Evolutionary conservation across 1,140 invertebrate species (phyloP), one percentile per base, ranked within the genome.

Genomic region (Liolophura sinensis): DNA sequence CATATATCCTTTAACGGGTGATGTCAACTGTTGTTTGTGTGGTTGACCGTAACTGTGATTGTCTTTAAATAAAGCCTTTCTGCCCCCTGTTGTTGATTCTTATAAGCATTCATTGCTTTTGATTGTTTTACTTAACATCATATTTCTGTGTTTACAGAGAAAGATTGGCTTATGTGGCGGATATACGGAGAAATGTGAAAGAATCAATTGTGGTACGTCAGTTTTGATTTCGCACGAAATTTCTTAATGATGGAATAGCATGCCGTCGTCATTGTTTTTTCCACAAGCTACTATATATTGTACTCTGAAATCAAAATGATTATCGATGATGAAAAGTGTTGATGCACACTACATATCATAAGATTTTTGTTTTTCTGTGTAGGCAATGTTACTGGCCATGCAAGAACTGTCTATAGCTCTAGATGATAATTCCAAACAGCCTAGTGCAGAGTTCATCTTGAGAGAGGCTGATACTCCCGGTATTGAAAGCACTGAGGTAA

Each of bases 101-200:
- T n/a, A n/a, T n/a, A n/a, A n/a, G n/a, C n/a, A n/a, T n/a, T n/a
- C n/a, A n/a, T n/a, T n/a, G n/a, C n/a, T 22, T 51, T 12, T 60
- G n/a, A 22, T 9, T 24, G 24, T 52, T 60, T 65, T 52, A 47
- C 15, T 48, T 55, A 14, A 58, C 20, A 61, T n/a, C 22, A 40
- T 61, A n/a, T 48, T 65, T 52, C 16, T 48, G 22, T 57, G 16
- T 64, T 74, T 73, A 60, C 67, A 81, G 80, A 46, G 80, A 82
- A 67, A 62, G 74, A 62, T 62, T 77, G 20, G 67, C 68, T n/a
- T 80, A 79, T 56, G 77, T 81, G 24, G 48, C 62, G 22, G 77
- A 81, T 52, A 82, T 82, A 15, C 69, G 73, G 22, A 65, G 73
- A 55, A 82, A 82, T 56, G 72, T 81, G 16, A 69, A 71, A 46